Base-by-base conservation (phyloP, 2,888 invertebrate genomes). In the Papilio demoleus region DNA sequence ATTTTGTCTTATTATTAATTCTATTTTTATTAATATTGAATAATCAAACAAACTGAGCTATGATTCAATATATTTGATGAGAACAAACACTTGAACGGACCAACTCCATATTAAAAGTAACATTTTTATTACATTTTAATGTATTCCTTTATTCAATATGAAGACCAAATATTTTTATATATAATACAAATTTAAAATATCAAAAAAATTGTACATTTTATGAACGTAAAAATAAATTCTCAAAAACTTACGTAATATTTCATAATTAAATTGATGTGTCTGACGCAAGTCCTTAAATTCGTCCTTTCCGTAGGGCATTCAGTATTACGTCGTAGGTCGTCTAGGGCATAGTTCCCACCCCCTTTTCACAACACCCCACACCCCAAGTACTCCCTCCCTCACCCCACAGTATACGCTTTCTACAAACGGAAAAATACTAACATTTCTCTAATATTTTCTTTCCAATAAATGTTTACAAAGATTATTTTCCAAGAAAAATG, bases 291-390 rank as follows among this genome's bases (percentile, higher is more conserved):
- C 40, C 42, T 42, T 42, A 34, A 27, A 65, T 40, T 53, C 53
- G 67, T 62, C 67, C 67, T 67, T 67, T 56, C 61, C 67, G 53
- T 17, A 67, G 61, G 61, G 40, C 67, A 42, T 62, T 53, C 40
- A 24, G 60, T 60, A 17, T 53, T 61, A 61, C 67, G 22, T 67
- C 67, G 22, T 67, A 62, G 67, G 67, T 67, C 67, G 56, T 62
- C 53, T 67, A 42, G 62, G 31, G 22, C 62, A 42, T 62, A 53
- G 42, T 17, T 12, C 22, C 12, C 34, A 9, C 36, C 63, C 34
- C n/a, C 45, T 31, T 38, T 17, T 45, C 9, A n/a, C 47, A 2
- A 42, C 42, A n/a, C 31, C 11, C 36, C 40, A 5, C 62, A 19
- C 36, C 50, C 27, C 22, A 27, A 17, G 0, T 22, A 14, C 5